Base-by-base conservation (phyloP, 2,113 vertebrate species). In the Apus apus region DNA sequence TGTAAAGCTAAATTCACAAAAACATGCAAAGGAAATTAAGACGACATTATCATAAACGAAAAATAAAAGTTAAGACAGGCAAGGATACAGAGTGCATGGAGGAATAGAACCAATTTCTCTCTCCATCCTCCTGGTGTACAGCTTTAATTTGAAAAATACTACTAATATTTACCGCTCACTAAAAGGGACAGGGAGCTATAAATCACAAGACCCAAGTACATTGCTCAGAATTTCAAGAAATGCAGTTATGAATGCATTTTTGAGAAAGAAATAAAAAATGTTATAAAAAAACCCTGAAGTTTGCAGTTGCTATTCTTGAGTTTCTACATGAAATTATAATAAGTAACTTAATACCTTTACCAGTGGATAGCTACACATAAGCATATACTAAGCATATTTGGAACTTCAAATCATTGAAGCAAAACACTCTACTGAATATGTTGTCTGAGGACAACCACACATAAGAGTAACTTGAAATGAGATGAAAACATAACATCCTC, bases 41-140 rank as follows among this genome's bases (percentile, higher is more conserved):
- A 79, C 48, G 8, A 67, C 67, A 64, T 40, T 38, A 29, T 34
- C 8, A n/a, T 13, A 48, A 72, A 89, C 6, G 12, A 64, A 76
- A 75, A 78, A 53, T 2, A 51, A 48, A 88, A 88, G 22, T 45
- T 57, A 70, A 79, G 20, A 78, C 2, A 9, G 23, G 3, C 18
- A 76, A 67, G 3, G 14, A 56, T 23, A 50, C 1, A 18, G 67
- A n/a, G 8, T 19, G 17, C 54, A 58, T 2, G n/a, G 9, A 51
- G 27, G 13, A 75, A 67, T 48, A 54, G 72, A 91, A 48, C 1
- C 4, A 48, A 27, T 30, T 14, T 74, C 34, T 60, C 9, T 16
- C 4, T 6, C 18, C 15, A 8, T 15, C 8, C 2, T 21, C 9
- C 13, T 6, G 0, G 7, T 5, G 34, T 4, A 29, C 4, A 51